Base-by-base conservation (phyloP, 1,140 invertebrate species). In the Formica selysi region DNA sequence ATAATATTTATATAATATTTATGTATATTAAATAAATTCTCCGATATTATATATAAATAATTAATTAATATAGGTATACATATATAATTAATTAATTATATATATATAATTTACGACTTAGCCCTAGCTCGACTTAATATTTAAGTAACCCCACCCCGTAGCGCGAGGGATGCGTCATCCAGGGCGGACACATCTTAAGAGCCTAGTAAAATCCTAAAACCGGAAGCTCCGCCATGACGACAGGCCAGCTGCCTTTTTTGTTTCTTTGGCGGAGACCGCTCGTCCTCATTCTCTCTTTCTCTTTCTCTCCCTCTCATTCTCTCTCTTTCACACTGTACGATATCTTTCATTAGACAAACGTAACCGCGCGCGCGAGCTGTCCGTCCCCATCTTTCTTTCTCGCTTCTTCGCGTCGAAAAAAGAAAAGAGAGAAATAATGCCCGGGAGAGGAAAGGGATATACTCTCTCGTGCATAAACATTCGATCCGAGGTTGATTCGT, bases 161-260 rank as follows among this genome's bases (percentile, higher is more conserved):
- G 62, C 71, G 74, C 87, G 65, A 79, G 80, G 86, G 88, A 89
- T 91, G 91, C 93, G 92, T 88, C 92, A 91, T 84, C 89, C 91
- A 91, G 90, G 93, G 92, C 92, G 91, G 91, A 92, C 86, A 92
- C 86, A 62, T 78, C 79, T 92, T 94, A 93, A 93, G 91, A 94
- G 92, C 90, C 91, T 93, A 93, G 84, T 92, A 92, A 92, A 83
- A 93, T 92, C 90, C 92, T 94, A 94, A 93, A 93, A 94, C 91
- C 93, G 93, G 92, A 93, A 93, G 90, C 92, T 93, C 92, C 92
- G 92, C 91, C 91, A 74, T 92, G 80, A 86, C 89, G 91, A 91
- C 94, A 94, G 94, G 93, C 93, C 94, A 94, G 94, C 93, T 94
- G 94, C 92, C 90, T 88, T 86, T 74, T 89, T 86, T 64, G 79